Conservation (phyloP, 1,140 invertebrate species). For the Hetaerina americana region DNA sequence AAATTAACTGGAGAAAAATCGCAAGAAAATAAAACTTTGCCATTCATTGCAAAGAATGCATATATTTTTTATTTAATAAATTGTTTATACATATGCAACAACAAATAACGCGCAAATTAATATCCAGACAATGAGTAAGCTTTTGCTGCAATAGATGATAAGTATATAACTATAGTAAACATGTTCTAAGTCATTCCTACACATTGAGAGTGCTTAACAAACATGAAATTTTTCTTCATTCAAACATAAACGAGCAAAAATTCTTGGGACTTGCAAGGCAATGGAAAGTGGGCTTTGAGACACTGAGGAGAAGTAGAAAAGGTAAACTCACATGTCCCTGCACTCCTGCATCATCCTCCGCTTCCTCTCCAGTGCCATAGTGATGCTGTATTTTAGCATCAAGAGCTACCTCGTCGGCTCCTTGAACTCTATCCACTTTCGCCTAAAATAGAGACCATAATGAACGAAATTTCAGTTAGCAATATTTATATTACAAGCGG, state of each 20-base stretch:
- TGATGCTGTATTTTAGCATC: constrained; percentile 85
- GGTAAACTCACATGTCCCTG: constrained; percentile 70
- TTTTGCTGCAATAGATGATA: too few species aligned
- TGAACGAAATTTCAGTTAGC: too few species aligned
- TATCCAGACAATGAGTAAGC: too few species aligned
- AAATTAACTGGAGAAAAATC: neutral
- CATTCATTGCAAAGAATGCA: too few species aligned
- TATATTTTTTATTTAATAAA: too few species aligned
- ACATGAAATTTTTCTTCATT: constrained; percentile 1
- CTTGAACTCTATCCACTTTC: constrained; percentile 69
- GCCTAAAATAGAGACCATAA: constrained; percentile 35
- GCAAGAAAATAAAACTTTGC: constrained; percentile 9
- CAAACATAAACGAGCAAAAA: constrained; percentile 15
- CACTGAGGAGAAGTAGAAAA: too few species aligned
- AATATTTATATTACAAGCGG: too few species aligned
- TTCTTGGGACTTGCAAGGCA: neutral
- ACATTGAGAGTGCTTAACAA: constrained; percentile 3
- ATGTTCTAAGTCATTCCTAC: too few species aligned
- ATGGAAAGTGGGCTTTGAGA: neutral
- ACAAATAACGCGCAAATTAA: too few species aligned
- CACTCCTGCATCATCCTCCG: constrained; percentile 44
- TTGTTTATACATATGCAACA: too few species aligned
- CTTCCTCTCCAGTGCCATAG: constrained; percentile 49
- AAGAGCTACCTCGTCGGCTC: constrained; percentile 64
- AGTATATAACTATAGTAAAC: too few species aligned